Percentiles rank a stretch among this genome's conserved stretches.
Evolutionary conservation across 2,888 invertebrate genomes (phyloP).

Genomic region (Cephus rjabovi): DNA sequence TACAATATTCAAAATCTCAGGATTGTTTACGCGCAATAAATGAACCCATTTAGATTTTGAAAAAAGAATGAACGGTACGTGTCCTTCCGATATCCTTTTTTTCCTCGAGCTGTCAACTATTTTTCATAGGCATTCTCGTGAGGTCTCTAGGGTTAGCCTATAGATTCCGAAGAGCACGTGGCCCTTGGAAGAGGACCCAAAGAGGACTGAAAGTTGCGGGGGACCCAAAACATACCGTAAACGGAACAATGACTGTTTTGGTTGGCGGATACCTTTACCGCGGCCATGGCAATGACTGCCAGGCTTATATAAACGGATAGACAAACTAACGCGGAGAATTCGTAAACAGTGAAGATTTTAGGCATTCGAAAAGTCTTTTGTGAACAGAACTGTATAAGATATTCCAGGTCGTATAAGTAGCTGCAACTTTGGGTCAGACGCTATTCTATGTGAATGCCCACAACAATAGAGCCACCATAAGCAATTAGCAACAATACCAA

Average conservation of each 20-base stretch:
- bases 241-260: slow-evolving; percentile 58
- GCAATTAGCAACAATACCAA: slow-evolving; percentile 59
- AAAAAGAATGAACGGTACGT: not conserved
- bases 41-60: not conserved
- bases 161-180: not conserved
- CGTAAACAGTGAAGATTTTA: not conserved
- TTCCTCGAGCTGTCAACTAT: not conserved
- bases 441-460: not conserved
- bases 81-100: not conserved
- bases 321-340: not conserved
- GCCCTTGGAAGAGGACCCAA: not conserved
- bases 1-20: not conserved
- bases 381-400: not conserved
- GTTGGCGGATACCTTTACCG: slow-evolving; percentile 31
- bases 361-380: not conserved
- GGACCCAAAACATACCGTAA: slow-evolving; percentile 55
- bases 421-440: not conserved
- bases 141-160: not conserved
- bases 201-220: slow-evolving; percentile 24
- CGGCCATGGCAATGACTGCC: not conserved
- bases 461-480: not conserved
- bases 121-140: not conserved
- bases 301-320: not conserved
- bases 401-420: not conserved
- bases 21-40: not conserved